These are phyloP conservation scores for Aleiodes alternator DNA, from an alignment of 2,888 invertebrate species.

Conservation along the genomic window DNA sequence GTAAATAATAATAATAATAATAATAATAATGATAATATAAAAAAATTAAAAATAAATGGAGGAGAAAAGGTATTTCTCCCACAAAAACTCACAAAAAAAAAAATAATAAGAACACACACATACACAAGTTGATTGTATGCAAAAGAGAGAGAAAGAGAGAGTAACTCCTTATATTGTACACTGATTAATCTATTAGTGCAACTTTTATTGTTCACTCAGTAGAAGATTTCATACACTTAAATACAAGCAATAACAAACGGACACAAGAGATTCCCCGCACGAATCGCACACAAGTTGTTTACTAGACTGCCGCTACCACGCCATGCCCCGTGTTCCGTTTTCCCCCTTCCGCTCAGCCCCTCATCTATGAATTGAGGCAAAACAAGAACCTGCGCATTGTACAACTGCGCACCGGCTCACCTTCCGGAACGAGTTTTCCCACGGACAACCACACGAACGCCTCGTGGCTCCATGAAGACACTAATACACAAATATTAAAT, in stretches of 20 bases:
- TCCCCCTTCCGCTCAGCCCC: constrained; percentile 54
- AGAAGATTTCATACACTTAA: constrained; percentile 35
- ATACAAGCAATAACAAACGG: constrained; percentile 39
- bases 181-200: neutral
- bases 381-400: constrained; percentile 72
- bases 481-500: constrained; percentile 26
- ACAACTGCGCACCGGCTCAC: constrained; percentile 70
- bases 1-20: neutral
- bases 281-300: constrained; percentile 73
- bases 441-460: constrained; percentile 51
- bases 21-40: neutral
- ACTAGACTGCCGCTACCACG: constrained; percentile 72
- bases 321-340: constrained; percentile 64
- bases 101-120: constrained; percentile 16
- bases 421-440: constrained; percentile 69
- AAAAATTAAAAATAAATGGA: constrained; percentile 12
- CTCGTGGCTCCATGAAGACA: constrained; percentile 27
- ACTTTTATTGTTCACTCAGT: constrained; percentile 3
- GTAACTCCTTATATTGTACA: neutral
- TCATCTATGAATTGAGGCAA: constrained; percentile 63
- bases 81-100: constrained; percentile 21
- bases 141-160: neutral
- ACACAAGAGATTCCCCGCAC: constrained; percentile 64
- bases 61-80: neutral
- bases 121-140: neutral